Evolutionary conservation across 1,140 invertebrate genomes (phyloP), one percentile per base, ranked within the genome.

Genomic region (Diorhabda elongata): DNA sequence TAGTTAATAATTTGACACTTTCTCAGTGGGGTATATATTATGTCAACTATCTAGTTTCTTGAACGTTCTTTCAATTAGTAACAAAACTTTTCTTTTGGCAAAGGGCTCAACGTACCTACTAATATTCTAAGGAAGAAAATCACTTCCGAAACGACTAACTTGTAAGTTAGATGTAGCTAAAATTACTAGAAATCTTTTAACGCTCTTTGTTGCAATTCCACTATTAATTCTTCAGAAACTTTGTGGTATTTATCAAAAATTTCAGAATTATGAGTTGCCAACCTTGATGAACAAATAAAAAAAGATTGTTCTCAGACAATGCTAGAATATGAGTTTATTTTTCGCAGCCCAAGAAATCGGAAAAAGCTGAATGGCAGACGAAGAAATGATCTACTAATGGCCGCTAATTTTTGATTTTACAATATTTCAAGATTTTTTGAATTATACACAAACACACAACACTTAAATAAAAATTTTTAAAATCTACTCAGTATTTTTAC

Each of bases 361-460:
- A 91, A 87, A 91, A 91, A 82, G 89, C 90, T 83, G 89, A 91
- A 82, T 91, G 90, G 90, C 89, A 89, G 87, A 91, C 90, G 88
- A 90, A 91, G 84, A 89, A 87, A 60, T 67, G 44, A 67, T 60
- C 42, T 56, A 64, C 45, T 64, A 47, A 42, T 56, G 44, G 7
- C 57, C 65, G 44, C 42, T 43, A 41, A 60, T 63, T 66, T 72
- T 56, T 65, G 43, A 68, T 44, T 47, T 45, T 7, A 63, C 11
- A 63, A 26, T 61, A 58, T 62, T 47, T 44, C 44, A 56, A n/a
- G 41, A 42, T 52, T 56, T 64, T 64, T 64, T 64, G 63, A 56
- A 56, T 64, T 64, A 64, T 64, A 64, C 44, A 45, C 44, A 63
- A 42, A 44, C 45, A 60, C 11, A 60, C 58, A 6, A 11, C 44